Evolutionary conservation across 2,113 vertebrate genomes (phyloP), one percentile per base, ranked within the genome.

Genomic region (Hemichromis elongatus): DNA sequence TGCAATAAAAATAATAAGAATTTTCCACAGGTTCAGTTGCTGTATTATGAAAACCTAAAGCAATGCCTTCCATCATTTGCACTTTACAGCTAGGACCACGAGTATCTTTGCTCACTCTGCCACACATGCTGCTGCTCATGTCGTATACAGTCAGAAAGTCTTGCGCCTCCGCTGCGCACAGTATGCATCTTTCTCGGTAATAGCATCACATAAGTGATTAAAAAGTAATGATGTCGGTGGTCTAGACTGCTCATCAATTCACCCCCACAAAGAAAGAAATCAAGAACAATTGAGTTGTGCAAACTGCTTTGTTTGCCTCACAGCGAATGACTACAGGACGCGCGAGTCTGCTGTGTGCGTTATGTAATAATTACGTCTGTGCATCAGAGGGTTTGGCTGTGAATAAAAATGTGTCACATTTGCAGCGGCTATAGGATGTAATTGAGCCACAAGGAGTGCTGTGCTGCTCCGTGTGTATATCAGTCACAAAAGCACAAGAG

Each of bases 141-240:
- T 40, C 7, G 14, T 52, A n/a, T 85, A 54, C 80, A 68, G 56
- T 79, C 59, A 52, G 45, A 18, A 61, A 86, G 79, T 53, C 63
- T 56, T 80, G 30, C 81, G 88, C 81, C 59, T 79, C 81, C 35
- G 59, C 61, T 59, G 33, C 26, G 6, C 79, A 16, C 83, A 57
- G 77, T 54, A 53, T 83, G 86, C 86, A 88, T 93, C 89, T 86
- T 79, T 92, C n/a, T 70, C 50, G 6, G 70, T 89, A 90, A 92
- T 81, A 79, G 81, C 91, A 86, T 84, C 1, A 30, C 66, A 90
- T 88, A 81, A 93, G 88, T 90, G 79, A 93, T 94, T 94, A 86
- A 91, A 90, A 89, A 90, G 82, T 79, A 89, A 93, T 92, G 89
- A 91, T 85, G 87, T 89, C 45, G 66, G 84, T 42, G 79, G 73